Evolutionary conservation across 2,797 vertebrate species (phyloP).

Genomic region (Mionectes olivaceus): DNA sequence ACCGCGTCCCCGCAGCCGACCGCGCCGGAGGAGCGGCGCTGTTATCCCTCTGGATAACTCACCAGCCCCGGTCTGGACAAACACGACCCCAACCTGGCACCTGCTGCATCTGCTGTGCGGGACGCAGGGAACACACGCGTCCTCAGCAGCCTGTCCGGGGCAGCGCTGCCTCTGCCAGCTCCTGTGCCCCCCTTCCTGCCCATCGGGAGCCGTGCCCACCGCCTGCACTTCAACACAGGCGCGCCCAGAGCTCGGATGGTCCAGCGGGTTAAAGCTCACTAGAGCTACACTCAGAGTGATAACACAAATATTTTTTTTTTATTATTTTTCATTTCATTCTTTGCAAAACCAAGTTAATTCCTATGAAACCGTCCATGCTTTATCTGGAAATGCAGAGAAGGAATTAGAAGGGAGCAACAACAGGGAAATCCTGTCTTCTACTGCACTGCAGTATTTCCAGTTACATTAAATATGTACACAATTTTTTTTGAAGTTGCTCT

Average conservation of each 20-base stretch:
- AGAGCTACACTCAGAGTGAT: neutral
- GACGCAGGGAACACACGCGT: accelerated
- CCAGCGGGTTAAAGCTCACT: neutral
- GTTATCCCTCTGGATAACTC: too few relatives aligned
- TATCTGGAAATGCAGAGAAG: neutral
- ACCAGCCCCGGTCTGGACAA: accelerated
- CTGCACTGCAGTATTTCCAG: neutral
- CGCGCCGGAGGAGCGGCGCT: accelerated
- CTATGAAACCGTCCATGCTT: neutral
- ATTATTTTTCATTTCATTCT: neutral
- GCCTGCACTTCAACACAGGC: accelerated
- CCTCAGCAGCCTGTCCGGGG: neutral
- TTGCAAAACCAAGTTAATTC: neutral
- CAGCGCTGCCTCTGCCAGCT: accelerated
- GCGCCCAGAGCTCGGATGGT: accelerated
- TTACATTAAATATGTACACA: neutral
- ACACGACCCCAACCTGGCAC: neutral
- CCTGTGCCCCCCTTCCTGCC: neutral
- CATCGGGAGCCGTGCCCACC: accelerated
- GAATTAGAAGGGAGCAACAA: neutral
- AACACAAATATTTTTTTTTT: accelerated
- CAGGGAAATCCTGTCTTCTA: neutral
- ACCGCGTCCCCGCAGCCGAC: neutral
- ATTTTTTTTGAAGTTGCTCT: neutral
- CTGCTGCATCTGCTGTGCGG: neutral